Base-by-base conservation (phyloP, 2,888 invertebrate species). In the Scaptomyza parva region DNA sequence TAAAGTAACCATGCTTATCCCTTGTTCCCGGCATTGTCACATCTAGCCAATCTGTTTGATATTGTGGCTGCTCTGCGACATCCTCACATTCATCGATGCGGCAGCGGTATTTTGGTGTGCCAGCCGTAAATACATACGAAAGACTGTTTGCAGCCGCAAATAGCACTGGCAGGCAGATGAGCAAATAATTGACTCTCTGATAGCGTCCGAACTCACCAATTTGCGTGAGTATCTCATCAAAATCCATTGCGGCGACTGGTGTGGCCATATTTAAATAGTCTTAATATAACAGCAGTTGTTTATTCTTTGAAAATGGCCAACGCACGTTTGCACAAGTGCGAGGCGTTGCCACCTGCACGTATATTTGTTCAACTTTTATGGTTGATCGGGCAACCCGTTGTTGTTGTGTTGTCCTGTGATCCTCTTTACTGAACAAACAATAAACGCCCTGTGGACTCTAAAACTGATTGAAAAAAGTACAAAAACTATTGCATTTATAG, bases 51-150 rank as follows among this genome's bases (percentile, higher is more conserved):
- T 91, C 57, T 0, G 85, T 74, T 44, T 82, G 63, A 53, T 89
- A 77, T 5, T 79, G 54, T 3, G 89, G 76, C 11, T 41, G 14
- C 0, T 35, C 30, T 0, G 14, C 24, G 39, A 22, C 22, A 39
- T 61, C 88, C 78, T 94, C 94, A 86, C 94, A 94, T 76, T 92
- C 92, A 2, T 93, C 93, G 55, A 94, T 90, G 39, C 89, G 90
- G 71, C 88, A 94, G 93, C 94, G 93, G 84, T 94, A 94, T 54
- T 93, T 90, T 9, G 94, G 94, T 40, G 92, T 91, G 44, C 94
- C 94, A 8, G 94, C 93, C 2, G 94, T 93, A 88, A 94, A 94
- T 7, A 94, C 94, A 76, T 94, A 94, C 26, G 93, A 93, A 18
- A 94, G 87, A 89, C 94, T 94, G 81, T 94, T 94, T 6, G 93